Conservation (phyloP, 2,797 vertebrate genomes). For the Picus viridis region DNA sequence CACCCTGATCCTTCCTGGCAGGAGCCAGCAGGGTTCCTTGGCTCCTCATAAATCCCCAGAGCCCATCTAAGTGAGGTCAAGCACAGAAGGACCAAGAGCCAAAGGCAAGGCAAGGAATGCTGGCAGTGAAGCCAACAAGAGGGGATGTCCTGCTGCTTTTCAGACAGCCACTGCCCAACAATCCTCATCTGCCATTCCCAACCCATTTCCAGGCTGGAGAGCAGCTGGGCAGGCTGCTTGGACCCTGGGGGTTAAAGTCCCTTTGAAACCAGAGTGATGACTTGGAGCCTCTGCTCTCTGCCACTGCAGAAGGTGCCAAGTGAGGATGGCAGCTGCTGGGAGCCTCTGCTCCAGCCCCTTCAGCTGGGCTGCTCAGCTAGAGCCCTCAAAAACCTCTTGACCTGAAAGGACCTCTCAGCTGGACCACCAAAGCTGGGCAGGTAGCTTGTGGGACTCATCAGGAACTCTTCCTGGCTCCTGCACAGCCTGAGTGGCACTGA, state of each 20-base stretch:
- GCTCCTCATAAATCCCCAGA: not conserved
- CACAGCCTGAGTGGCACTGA: not conserved
- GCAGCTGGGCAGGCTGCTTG: not conserved
- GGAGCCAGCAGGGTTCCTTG: not conserved
- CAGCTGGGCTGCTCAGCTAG: not conserved
- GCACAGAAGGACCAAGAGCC: not conserved
- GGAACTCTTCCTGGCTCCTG: not conserved
- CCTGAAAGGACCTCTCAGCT: not conserved
- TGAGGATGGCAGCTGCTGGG: not conserved
- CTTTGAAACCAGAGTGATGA: not conserved
- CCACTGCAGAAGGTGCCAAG: not conserved
- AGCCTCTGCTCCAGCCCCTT: not conserved
- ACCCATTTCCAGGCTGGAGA: not conserved
- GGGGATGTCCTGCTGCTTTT: conserved; percentile 29
- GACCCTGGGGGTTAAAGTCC: not conserved
- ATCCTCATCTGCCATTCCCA: conserved; percentile 17
- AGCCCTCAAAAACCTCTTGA: not conserved
- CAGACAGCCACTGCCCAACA: conserved; percentile 25
- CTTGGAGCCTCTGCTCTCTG: not conserved
- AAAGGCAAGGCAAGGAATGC: conserved; percentile 1
- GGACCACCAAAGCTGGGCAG: not conserved
- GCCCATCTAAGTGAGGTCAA: not conserved
- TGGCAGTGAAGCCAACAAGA: conserved; percentile 16
- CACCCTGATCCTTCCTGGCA: too few species aligned
- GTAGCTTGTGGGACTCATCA: not conserved